A percentile compares a stretch with the other conserved stretches of the same genome.
Conservation (phyloP, 2,888 invertebrate species). For the Zootermopsis nevadensis region DNA sequence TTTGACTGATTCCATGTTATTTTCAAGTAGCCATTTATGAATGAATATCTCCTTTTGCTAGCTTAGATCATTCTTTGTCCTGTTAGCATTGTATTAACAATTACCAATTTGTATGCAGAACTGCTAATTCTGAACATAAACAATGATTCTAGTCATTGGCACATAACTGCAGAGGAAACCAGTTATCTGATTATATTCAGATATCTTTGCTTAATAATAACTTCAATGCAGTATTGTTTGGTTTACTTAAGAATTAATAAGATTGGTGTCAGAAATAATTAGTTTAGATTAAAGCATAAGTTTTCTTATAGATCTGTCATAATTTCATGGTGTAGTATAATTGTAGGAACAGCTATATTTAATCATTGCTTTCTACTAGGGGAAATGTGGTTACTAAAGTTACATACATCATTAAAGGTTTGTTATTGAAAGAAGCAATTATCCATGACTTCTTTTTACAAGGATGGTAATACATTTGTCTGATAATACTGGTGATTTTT, state of each 20-base stretch:
- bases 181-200: not conserved
- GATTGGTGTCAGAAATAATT: constrained; percentile 15
- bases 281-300: not conserved
- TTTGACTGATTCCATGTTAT: constrained; percentile 11
- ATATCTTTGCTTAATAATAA: constrained; percentile 27
- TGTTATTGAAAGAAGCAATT: not conserved
- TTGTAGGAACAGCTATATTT: constrained; percentile 17
- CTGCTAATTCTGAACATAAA: not conserved
- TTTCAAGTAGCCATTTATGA: not conserved
- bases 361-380: constrained; percentile 21
- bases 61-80: not conserved
- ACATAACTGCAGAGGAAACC: not conserved
- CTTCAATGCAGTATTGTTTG: not conserved
- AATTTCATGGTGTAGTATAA: not conserved
- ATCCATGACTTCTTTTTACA: not conserved
- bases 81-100: not conserved
- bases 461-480: not conserved
- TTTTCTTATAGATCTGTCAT: constrained; percentile 23
- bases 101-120: not conserved
- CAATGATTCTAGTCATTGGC: constrained; percentile 24
- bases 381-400: not conserved
- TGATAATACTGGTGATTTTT: not conserved
- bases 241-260: constrained; percentile 19
- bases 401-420: not conserved
- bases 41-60: not conserved